Conservation (phyloP, 2,888 invertebrate genomes). For the Tachina lurida region DNA sequence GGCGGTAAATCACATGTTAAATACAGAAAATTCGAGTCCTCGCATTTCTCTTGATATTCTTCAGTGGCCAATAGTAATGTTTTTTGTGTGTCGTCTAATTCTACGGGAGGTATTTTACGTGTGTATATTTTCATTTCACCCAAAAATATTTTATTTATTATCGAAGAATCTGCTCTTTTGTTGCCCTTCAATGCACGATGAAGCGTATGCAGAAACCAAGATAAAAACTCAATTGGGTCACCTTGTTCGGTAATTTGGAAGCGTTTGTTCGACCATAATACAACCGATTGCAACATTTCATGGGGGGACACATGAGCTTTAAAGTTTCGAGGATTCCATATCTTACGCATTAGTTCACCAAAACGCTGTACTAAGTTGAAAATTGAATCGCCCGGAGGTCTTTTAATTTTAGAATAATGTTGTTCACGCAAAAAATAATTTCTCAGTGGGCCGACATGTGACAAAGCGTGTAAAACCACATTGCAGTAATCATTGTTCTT, state of each 20-base stretch:
- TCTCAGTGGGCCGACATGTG: slow-evolving; percentile 96
- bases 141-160: slow-evolving; percentile 97
- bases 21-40: slow-evolving; percentile 97
- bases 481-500: slow-evolving; percentile 99
- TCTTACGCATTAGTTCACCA: slow-evolving; percentile 97
- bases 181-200: slow-evolving; percentile 97
- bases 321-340: slow-evolving; percentile 99
- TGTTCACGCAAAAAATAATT: slow-evolving; percentile 97
- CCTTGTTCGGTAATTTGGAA: slow-evolving; percentile 99
- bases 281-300: slow-evolving; percentile 99
- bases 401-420: slow-evolving; percentile 93
- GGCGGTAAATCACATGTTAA: slow-evolving; percentile 98
- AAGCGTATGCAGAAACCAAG: slow-evolving; percentile 98
- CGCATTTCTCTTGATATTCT: slow-evolving; percentile 93
- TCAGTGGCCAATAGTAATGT: slow-evolving; percentile 89
- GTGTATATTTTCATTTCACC: slow-evolving; percentile 95
- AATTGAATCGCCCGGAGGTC: slow-evolving; percentile 97
- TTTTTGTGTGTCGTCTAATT: slow-evolving; percentile 94
- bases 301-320: slow-evolving; percentile 99
- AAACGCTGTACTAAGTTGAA: slow-evolving; percentile 94
- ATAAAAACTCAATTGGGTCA: slow-evolving; percentile 98
- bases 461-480: slow-evolving; percentile 96
- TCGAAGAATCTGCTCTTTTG: slow-evolving; percentile 93
- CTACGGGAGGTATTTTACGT: slow-evolving; percentile 95
- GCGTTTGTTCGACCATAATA: slow-evolving; percentile 97